Base-by-base conservation (phyloP, 1,140 invertebrate genomes). In the Achatina immaculata region DNA sequence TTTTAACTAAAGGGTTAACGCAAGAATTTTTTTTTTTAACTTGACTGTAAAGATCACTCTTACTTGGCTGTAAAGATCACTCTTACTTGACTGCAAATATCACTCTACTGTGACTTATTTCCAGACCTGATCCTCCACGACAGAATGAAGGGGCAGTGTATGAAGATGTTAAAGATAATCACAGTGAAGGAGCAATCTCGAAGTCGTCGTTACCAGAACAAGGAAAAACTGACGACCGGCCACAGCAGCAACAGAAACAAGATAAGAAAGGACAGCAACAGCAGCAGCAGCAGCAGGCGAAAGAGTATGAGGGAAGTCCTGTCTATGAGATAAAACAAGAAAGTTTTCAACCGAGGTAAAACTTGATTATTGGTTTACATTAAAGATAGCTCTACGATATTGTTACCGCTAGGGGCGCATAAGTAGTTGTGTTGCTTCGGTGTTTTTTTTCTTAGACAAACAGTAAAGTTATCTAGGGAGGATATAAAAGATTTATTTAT, bases 181-280 rank as follows among this genome's bases (percentile, higher is more conserved):
- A 40, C 1, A n/a, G 68, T 7, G 9, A 16, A 11, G 66, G 2
- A 6, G 66, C 9, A 11, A 36, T 42, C 34, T 19, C 66, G 34
- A 69, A 69, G 66, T 4, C 24, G 19, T 19, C 0, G 7, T 19
- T 34, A 4, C 4, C 16, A 11, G 34, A 7, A 6, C 68, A 71
- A 71, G 7, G 6, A 7, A 40, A 40, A 24, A 28, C 42, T 11
- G 24, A 31, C 9, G 38, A 71, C 1, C 31, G 68, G 42, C 3
- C 38, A 42, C 68, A 19, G 19, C 68, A 71, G 19, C 68, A 71
- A 24, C 36, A 71, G n/a, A 40, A 71, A n/a, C 66, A 31, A 31
- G 34, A 68, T 1, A 36, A 31, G 14, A 16, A n/a, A n/a, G 34
- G 38, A 68, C 66, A 68, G 3, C 66, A 68, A 71, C 68, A 71